Base-by-base conservation (phyloP, 2,888 invertebrate species). In the Mimumesa dahlbomi region DNA sequence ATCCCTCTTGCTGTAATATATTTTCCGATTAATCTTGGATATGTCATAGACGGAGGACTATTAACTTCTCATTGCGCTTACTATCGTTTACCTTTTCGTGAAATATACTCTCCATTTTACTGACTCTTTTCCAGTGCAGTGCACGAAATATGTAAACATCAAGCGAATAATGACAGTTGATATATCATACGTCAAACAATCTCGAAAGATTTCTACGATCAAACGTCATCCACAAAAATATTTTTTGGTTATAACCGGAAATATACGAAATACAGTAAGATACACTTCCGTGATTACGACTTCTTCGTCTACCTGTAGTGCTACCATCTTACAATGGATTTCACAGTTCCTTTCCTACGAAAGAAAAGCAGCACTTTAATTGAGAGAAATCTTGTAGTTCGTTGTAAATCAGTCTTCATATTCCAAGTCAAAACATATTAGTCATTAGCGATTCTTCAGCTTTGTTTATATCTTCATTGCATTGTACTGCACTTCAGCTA, bases 1-100 rank as follows among this genome's bases (percentile, higher is more conserved):
- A 93, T 4, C 95, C 95, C 85, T 95, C 94, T 95, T 95, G 95
- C 95, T 95, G 88, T 52, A 91, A 85, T 59, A 64, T 69, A 58
- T 59, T 13, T 56, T 34, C 18, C 9, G 22, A 38, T 59, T 38
- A 58, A 31, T 45, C 62, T 21, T 21, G 36, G 38, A 46, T 18
- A 29, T 21, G 13, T 46, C 34, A 22, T 1, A 16, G 43, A 14
- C 9, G 7, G 25, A 31, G 50, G 25, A n/a, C 19, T 11, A 50
- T 57, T 43, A 4, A 16, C 38, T 19, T 31, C 34, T 22, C 2
- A 14, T 48, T n/a, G 4, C 22, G 14, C 16, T 16, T 54, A 57
- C 59, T 25, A 19, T 43, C 34, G 18, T 56, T 72, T 79, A 88
- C 88, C 87, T 88, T 88, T 56, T 88, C 88, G 68, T 88, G 88